Evolutionary conservation across 2,113 vertebrate species (phyloP).

Genomic region (Monopterus albus): DNA sequence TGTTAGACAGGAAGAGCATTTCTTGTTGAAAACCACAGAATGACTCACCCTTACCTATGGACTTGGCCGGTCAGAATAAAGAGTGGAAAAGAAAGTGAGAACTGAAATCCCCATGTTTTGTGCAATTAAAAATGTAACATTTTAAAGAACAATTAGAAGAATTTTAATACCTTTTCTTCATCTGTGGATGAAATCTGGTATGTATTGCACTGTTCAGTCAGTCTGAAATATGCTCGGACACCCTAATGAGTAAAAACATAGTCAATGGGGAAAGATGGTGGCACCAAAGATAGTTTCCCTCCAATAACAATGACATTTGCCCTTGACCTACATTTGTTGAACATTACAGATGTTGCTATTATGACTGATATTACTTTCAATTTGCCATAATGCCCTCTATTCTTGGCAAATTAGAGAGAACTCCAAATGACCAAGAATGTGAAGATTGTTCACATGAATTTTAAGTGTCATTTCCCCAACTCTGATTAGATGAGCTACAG

Average conservation of each 20-base stretch:
- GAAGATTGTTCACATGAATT: conserved; percentile 63
- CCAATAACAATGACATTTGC: conserved; percentile 44
- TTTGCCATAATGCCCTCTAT: conserved; percentile 63
- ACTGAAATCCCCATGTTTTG: no score
- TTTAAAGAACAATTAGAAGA: no score
- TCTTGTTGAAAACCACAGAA: no score
- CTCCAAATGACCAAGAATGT: conserved; percentile 56
- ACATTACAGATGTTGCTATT: conserved; percentile 68
- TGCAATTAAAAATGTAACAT: conserved; percentile 3
- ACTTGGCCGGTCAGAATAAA: no score
- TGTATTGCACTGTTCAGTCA: not conserved
- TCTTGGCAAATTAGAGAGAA: conserved; percentile 61
- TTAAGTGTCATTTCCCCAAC: conserved; percentile 64
- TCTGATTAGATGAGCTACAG: conserved; percentile 65
- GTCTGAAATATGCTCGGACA: conserved; percentile 25
- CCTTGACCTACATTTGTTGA: conserved; percentile 66
- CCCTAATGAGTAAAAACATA: conserved; percentile 5
- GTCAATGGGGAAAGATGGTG: conserved; percentile 27
- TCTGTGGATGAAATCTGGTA: conserved; percentile 3
- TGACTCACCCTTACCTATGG: no score
- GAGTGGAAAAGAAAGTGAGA: no score
- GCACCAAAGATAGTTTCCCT: conserved; percentile 11
- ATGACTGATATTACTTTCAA: conserved; percentile 76
- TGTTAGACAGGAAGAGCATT: no score
- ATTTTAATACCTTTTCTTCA: not conserved